Evolutionary conservation across 2,113 vertebrate genomes (phyloP).

Genomic region (Menura novaehollandiae): DNA sequence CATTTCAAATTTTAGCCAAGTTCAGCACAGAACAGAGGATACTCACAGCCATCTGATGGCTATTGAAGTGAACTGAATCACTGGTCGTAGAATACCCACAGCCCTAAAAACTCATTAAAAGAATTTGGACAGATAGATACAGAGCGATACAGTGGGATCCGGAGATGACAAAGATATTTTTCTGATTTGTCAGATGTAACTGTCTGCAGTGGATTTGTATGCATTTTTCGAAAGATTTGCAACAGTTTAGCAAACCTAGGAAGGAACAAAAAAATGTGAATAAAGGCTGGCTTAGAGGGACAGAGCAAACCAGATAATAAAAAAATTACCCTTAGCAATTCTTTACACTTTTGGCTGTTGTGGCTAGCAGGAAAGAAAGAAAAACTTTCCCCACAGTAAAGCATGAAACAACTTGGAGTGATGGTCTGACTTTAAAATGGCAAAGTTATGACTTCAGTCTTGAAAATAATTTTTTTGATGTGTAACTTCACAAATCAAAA

Average conservation of each 20-base stretch:
- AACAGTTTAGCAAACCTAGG: not conserved
- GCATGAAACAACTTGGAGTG: not conserved
- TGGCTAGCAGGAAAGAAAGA: not conserved
- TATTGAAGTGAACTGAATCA: slow-evolving; percentile 14
- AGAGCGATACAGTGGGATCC: not conserved
- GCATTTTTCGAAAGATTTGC: not conserved
- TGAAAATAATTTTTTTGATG: not conserved
- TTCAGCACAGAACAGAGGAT: slow-evolving; percentile 4
- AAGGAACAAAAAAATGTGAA: not conserved
- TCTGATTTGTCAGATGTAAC: slow-evolving; percentile 1
- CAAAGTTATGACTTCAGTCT: not conserved
- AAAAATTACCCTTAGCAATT: not conserved
- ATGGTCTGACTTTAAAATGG: not conserved
- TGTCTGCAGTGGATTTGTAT: not conserved
- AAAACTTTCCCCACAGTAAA: not conserved
- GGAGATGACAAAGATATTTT: not conserved
- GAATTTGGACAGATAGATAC: not conserved
- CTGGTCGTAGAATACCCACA: not conserved
- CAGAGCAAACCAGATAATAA: not conserved
- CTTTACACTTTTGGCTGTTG: not conserved
- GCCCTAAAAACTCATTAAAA: slow-evolving; percentile 10
- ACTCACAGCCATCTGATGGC: slow-evolving; percentile 7
- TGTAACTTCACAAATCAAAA: not conserved
- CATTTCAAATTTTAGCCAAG: slow-evolving; percentile 1
- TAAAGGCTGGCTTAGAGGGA: not conserved